Evolutionary conservation across 2,888 invertebrate genomes (phyloP), one percentile per base, ranked within the genome.

Genomic region (Gibbula magus): DNA sequence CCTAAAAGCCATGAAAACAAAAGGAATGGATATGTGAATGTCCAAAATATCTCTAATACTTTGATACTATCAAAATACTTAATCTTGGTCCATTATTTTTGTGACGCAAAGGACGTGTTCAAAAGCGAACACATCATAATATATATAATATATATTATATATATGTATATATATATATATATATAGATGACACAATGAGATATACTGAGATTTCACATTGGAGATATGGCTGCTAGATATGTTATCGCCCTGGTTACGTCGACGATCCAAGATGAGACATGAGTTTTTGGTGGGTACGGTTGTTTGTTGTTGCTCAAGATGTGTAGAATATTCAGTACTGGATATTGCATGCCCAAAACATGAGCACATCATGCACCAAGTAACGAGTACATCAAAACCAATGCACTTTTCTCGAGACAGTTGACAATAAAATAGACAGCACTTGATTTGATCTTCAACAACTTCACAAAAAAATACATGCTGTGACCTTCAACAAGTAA

Each of bases 351-450:
- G 53, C 54, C 35, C 54, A 25, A 29, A 75, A 75, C 29, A 35
- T 29, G 75, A 54, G 54, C 25, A 25, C 16, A n/a, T 54, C 25
- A 53, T 74, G 74, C 73, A 78, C 56, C 73, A 78, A 52, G 39
- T 20, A 32, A 22, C 4, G 51, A 66, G 66, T 32, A 67, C 70
- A 78, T 39, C 74, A 45, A 54, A 74, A 73, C 74, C 35, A 67
- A 74, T 74, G 78, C 54, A 32, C 78, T 74, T 66, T 77, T 77
- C 51, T 54, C n/a, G 78, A 78, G 78, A 78, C 78, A 78, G 78
- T 73, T 78, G 32, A 20, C 29, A 20, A 74, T 29, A 73, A 74
- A 73, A 78, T 75, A 52, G 53, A 20, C 75, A 75, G 75, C 75
- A 75, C 75, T 75, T 74, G 74, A 25, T 74, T 54, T 75, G 75